A percentile compares a stretch with the other conserved stretches of the same genome.
Conservation (phyloP, 2,797 vertebrate species). For the Limosa lapponica region DNA sequence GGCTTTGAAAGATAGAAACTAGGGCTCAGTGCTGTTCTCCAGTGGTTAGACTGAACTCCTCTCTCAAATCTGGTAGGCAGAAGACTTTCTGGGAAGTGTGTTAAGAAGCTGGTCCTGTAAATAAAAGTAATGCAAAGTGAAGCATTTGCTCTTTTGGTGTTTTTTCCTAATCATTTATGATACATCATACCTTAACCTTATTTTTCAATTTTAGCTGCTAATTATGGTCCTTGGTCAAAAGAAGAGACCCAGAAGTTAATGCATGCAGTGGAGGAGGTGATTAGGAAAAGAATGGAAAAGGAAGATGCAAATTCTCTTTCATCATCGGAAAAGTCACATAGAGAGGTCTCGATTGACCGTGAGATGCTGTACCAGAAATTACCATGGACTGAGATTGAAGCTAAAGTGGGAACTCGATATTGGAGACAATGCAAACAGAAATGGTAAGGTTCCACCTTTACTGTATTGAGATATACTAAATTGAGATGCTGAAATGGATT, state of each 20-base stretch:
- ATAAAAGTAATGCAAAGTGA: neutral
- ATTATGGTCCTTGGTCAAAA: slow-evolving; percentile 74
- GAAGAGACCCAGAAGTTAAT: slow-evolving; percentile 68
- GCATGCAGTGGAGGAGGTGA: slow-evolving; percentile 60
- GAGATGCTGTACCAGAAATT: slow-evolving; percentile 69
- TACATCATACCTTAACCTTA: neutral
- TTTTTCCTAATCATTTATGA: neutral
- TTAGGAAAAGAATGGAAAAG: neutral
- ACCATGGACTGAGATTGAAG: slow-evolving; percentile 75
- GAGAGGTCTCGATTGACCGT: neutral
- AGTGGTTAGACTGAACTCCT: neutral
- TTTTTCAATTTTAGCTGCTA: slow-evolving; percentile 54
- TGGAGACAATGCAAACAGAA: slow-evolving; percentile 82
- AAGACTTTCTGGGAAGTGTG: neutral
- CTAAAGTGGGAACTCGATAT: slow-evolving; percentile 74
- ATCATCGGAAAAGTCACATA: neutral
- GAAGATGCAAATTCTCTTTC: neutral
- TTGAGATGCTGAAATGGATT: neutral
- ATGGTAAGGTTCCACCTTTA: slow-evolving; percentile 72
- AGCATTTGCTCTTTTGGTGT: neutral
- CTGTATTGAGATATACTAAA: neutral
- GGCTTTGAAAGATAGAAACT: neutral
- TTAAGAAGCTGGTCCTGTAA: neutral
- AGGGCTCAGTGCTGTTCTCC: neutral
- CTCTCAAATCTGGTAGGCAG: neutral